phyloP scores from a whole-genome alignment of 2,797 vertebrate genomes.

The Argentina silus region DNA sequence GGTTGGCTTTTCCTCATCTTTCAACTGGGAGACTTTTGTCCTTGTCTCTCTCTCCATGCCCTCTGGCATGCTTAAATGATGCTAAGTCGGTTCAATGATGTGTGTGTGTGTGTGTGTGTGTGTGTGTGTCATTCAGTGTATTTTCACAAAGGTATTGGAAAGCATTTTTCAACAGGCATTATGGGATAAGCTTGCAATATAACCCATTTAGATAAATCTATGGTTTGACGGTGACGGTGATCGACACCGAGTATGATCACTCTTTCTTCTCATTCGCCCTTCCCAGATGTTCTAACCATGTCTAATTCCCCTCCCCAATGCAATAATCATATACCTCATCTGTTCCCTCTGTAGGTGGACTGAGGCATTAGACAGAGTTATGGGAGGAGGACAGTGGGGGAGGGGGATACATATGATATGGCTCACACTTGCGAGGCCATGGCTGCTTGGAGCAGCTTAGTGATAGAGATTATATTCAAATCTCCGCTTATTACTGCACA shows the following conservation, averaged over 20 bases:
- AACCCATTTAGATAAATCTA: not conserved
- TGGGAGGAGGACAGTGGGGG: slow-evolving; percentile 40
- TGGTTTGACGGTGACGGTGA: slow-evolving; percentile 9
- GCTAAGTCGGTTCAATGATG: too few relatives aligned
- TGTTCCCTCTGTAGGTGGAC: slow-evolving; percentile 47
- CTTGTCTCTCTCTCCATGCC: not conserved
- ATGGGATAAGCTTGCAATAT: not conserved
- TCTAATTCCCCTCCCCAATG: slow-evolving; percentile 58
- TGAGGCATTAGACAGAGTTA: slow-evolving; percentile 43
- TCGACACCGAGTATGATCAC: slow-evolving; percentile 55
- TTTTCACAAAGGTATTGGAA: too few relatives aligned
- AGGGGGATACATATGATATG: slow-evolving; percentile 35
- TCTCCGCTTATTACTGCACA: slow-evolving; percentile 48
- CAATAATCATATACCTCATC: slow-evolving; percentile 63
- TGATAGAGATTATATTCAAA: slow-evolving; percentile 55
- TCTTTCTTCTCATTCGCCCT: slow-evolving; percentile 65
- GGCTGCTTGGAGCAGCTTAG: slow-evolving; percentile 40
- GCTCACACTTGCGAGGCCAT: slow-evolving; percentile 42
- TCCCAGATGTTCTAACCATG: slow-evolving; percentile 65
- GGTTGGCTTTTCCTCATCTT: too few relatives aligned
- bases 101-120: too few relatives aligned
- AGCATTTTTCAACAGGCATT: not conserved
- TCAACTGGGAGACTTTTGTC: too few relatives aligned
- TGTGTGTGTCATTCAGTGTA: too few relatives aligned
- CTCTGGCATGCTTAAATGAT: not conserved